Percentiles rank a stretch among this genome's conserved stretches.
Conservation (phyloP, 2,888 invertebrate species). For the Caenorhabditis sp. region DNA sequence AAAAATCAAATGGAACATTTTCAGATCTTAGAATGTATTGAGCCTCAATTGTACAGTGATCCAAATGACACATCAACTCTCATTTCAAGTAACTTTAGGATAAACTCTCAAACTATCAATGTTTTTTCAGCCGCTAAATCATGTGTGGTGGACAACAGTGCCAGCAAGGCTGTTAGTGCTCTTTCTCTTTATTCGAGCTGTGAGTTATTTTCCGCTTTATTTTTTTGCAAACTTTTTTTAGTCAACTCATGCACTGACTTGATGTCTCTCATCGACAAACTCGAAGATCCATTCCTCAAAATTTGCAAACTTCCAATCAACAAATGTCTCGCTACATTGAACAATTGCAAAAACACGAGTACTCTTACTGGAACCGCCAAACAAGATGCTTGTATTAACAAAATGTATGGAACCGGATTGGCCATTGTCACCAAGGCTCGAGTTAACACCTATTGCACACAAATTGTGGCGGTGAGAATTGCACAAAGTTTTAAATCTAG, state of each 20-base stretch:
- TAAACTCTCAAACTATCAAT: not conserved
- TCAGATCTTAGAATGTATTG: slow-evolving; percentile 19
- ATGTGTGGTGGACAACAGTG: slow-evolving; percentile 32
- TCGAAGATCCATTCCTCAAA: slow-evolving; percentile 15
- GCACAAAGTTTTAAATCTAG: not conserved
- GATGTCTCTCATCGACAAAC: slow-evolving; percentile 19
- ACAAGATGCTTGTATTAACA: slow-evolving; percentile 33
- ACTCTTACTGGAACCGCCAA: slow-evolving; percentile 27
- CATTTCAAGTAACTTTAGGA: not conserved
- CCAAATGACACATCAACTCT: slow-evolving; percentile 20
- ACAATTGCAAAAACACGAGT: slow-evolving; percentile 28
- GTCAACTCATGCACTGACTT: slow-evolving; percentile 36
- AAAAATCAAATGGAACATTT: not conserved
- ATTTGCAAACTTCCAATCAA: slow-evolving; percentile 1
- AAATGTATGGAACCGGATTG: slow-evolving; percentile 30
- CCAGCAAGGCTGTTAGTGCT: slow-evolving; percentile 28
- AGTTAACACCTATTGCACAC: slow-evolving; percentile 37
- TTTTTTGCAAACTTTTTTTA: slow-evolving; percentile 6
- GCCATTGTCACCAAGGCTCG: slow-evolving; percentile 29
- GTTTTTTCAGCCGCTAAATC: slow-evolving; percentile 17
- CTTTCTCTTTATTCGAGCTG: slow-evolving; percentile 27
- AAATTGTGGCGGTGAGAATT: not conserved
- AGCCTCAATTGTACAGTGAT: slow-evolving; percentile 14
- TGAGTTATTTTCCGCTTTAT: slow-evolving; percentile 2
- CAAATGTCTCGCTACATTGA: slow-evolving; percentile 8